phyloP scores from a whole-genome alignment of 2,888 invertebrate genomes.

The Eubasilissa splendida region DNA sequence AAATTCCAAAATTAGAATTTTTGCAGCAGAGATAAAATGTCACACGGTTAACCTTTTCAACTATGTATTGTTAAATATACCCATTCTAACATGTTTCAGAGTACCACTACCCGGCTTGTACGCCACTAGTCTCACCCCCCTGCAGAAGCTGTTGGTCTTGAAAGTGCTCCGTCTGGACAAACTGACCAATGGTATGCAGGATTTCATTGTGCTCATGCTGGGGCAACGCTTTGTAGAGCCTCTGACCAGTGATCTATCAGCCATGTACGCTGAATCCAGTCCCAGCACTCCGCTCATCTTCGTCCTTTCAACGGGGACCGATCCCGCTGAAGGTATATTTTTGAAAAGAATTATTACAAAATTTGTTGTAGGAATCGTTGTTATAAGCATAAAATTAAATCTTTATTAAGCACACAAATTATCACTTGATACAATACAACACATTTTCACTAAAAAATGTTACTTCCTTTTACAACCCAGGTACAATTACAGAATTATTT shows the following conservation, averaged over 20 bases:
- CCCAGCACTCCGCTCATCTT: conserved; percentile 87
- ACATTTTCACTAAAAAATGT: too few relatives aligned
- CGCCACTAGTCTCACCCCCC: conserved; percentile 75
- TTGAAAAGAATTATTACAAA: conserved; percentile 41
- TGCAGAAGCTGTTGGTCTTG: conserved; percentile 85
- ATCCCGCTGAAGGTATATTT: conserved; percentile 80
- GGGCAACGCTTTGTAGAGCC: conserved; percentile 89
- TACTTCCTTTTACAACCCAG: too few relatives aligned
- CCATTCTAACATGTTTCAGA: conserved; percentile 63
- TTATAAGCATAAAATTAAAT: too few relatives aligned
- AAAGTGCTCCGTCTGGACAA: conserved; percentile 90
- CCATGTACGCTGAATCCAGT: conserved; percentile 86
- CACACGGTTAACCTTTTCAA: neutral
- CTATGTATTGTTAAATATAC: neutral
- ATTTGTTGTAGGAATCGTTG: too few relatives aligned
- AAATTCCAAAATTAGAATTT: too few relatives aligned
- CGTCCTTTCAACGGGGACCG: conserved; percentile 91
- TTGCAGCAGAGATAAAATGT: too few relatives aligned
- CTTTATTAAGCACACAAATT: too few relatives aligned
- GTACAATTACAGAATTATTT: too few relatives aligned
- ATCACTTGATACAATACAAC: too few relatives aligned
- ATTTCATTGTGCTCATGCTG: conserved; percentile 79
- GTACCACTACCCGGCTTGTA: conserved; percentile 78
- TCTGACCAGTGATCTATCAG: conserved; percentile 86
- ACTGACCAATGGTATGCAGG: conserved; percentile 84